A percentile compares a stretch with the other conserved stretches of the same genome.
These are phyloP conservation scores for Yponomeuta plumbellus DNA, from an alignment of 2,888 invertebrate species.

Conservation along the genomic window DNA sequence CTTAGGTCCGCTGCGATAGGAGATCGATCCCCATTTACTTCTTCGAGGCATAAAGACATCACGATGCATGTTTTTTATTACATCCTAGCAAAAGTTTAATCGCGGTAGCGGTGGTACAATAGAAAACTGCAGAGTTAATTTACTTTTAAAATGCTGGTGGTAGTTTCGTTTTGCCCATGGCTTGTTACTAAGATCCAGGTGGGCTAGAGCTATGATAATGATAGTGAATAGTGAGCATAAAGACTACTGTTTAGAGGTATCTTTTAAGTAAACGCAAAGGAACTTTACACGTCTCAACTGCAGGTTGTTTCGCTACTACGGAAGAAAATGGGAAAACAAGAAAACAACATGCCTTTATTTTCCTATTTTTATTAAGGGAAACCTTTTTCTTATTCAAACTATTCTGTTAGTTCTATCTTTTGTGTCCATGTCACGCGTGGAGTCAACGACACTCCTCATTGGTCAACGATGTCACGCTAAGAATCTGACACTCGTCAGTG, in stretches of 20 bases:
- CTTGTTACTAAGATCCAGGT: neutral
- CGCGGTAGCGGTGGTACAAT: neutral
- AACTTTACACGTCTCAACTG: neutral
- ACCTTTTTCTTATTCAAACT: neutral
- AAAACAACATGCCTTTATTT: neutral
- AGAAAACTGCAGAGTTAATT: neutral
- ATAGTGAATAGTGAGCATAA: neutral
- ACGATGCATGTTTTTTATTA: slow-evolving; percentile 1
- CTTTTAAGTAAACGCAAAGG: neutral
- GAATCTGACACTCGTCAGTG: neutral
- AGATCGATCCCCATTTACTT: slow-evolving; percentile 49
- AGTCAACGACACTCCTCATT: no score
- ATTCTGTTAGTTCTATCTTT: neutral
- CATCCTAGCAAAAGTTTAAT: neutral
- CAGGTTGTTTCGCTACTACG: neutral
- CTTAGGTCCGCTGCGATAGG: slow-evolving; percentile 48
- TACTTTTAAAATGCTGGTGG: neutral
- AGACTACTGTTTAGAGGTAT: neutral
- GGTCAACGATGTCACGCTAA: no score
- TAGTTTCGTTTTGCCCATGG: neutral
- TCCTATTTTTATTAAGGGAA: neutral
- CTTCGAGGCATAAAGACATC: slow-evolving; percentile 21
- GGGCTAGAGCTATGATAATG: neutral
- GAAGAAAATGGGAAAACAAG: neutral
- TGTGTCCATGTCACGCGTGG: no score